Evolutionary conservation across 2,888 invertebrate species (phyloP).

Genomic region (Dolichopus griseipennis): DNA sequence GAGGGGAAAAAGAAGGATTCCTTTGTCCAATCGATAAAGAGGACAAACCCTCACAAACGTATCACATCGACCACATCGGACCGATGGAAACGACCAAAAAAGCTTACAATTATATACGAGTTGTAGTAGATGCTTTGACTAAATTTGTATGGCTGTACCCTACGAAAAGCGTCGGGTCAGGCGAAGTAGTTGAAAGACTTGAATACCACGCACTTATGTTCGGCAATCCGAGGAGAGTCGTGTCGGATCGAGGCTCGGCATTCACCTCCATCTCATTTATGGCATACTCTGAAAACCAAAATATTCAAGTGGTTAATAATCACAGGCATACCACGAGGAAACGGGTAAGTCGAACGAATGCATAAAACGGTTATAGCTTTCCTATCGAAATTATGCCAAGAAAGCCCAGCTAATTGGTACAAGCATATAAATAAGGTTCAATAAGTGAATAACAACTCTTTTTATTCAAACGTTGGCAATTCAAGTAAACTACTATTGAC

Average conservation of each 20-base stretch:
- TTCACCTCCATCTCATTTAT: constrained; percentile 34
- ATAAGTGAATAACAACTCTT: too few species aligned
- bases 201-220: too few species aligned
- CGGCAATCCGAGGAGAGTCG: too few species aligned
- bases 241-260: constrained; percentile 33
- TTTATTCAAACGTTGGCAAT: too few species aligned
- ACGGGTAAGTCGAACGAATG: constrained; percentile 33
- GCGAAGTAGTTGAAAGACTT: too few species aligned
- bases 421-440: too few species aligned
- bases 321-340: constrained; percentile 32
- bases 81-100: constrained; percentile 17
- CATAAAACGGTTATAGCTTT: constrained; percentile 30
- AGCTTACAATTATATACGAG: constrained; percentile 18
- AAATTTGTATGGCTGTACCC: constrained; percentile 15
- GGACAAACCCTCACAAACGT: constrained; percentile 17
- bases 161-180: neutral
- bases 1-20: constrained; percentile 17
- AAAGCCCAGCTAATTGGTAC: too few species aligned
- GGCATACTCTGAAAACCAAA: constrained; percentile 29
- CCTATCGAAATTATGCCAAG: constrained; percentile 31
- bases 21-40: constrained; percentile 19
- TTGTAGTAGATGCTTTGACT: constrained; percentile 17
- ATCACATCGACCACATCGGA: constrained; percentile 17
- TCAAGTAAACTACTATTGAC: too few species aligned
- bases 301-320: constrained; percentile 26